Percentiles rank a stretch among this genome's conserved stretches.
phyloP scores from a whole-genome alignment of 1,140 invertebrate genomes.

The Muscidifurax raptorellus region DNA sequence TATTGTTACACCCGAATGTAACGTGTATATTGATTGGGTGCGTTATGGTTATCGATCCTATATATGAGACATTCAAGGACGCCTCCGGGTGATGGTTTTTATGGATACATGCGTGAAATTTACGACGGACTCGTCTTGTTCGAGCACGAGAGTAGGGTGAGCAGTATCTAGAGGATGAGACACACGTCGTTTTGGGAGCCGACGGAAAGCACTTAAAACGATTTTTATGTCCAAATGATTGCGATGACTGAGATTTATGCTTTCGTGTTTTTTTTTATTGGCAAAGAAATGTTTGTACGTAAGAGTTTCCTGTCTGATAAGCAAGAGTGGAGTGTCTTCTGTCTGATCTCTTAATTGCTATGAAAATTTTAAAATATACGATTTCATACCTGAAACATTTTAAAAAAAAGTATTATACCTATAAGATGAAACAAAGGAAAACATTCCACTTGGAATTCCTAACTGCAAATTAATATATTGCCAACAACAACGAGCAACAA shows the following conservation, averaged over 20 bases:
- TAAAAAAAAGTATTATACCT: too few species aligned
- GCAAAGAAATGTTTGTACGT: not conserved
- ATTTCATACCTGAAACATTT: too few species aligned
- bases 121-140: not conserved
- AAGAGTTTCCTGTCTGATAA: conserved; percentile 6
- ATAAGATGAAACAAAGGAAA: not conserved
- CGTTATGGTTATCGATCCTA: not conserved
- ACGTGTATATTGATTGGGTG: not conserved
- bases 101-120: not conserved
- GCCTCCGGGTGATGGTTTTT: not conserved
- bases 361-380: conserved; percentile 9
- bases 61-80: not conserved
- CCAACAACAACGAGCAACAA: not conserved
- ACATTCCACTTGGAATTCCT: too few species aligned
- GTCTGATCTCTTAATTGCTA: conserved; percentile 33
- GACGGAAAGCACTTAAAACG: conserved; percentile 44
- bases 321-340: not conserved
- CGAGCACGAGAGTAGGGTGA: not conserved
- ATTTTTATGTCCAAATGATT: conserved; percentile 37
- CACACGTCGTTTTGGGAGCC: not conserved
- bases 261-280: not conserved
- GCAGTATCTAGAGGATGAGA: conserved; percentile 25
- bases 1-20: not conserved
- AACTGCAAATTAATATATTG: not conserved
- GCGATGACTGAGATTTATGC: conserved; percentile 29